phyloP scores from a whole-genome alignment of 2,113 vertebrate species.

The Anhinga rufa region DNA sequence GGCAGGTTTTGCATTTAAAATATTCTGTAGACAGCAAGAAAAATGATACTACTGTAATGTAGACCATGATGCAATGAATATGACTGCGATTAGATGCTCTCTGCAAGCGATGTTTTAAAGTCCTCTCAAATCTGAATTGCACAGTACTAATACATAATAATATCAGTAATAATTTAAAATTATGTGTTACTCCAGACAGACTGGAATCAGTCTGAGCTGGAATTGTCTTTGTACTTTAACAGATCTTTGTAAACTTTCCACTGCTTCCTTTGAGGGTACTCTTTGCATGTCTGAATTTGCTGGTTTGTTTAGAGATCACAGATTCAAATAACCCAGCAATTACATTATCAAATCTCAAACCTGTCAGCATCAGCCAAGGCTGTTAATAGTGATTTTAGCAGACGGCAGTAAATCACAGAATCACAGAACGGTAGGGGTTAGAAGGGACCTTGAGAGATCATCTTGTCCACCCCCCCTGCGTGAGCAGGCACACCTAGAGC shows the following conservation, averaged over 20 bases:
- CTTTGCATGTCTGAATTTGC: not conserved
- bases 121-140: not conserved
- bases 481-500: too few relatives aligned
- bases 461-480: too few relatives aligned
- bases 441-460: too few relatives aligned
- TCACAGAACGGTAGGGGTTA: too few relatives aligned
- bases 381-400: not conserved
- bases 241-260: not conserved
- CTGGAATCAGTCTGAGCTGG: not conserved
- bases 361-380: not conserved
- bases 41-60: not conserved
- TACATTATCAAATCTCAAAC: not conserved
- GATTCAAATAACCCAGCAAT: not conserved
- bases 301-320: not conserved
- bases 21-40: not conserved
- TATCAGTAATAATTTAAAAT: not conserved
- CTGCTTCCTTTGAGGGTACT: not conserved
- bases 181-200: not conserved
- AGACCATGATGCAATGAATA: not conserved
- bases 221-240: not conserved
- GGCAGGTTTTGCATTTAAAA: constrained; percentile 7
- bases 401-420: not conserved
- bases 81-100: not conserved
- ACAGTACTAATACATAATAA: not conserved
- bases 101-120: not conserved